Evolutionary conservation across 2,888 invertebrate genomes (phyloP), one percentile per base, ranked within the genome.

Genomic region (Rhimphoctona megacephalus): DNA sequence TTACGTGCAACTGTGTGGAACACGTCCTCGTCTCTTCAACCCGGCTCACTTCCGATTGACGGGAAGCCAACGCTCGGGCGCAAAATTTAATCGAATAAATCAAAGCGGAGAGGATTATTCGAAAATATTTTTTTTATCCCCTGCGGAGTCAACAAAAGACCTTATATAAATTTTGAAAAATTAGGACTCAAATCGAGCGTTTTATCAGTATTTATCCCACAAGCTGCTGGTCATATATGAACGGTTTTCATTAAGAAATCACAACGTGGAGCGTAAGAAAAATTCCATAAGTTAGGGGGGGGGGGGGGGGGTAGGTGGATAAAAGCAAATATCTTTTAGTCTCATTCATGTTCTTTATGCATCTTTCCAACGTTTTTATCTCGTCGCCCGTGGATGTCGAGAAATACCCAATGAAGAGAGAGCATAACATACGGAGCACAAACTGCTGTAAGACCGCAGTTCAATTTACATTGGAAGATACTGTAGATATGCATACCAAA

Each of bases 361-460:
- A 19, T 77, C 72, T 82, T 84, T 85, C 90, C 89, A 89, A 91
- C 89, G 86, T 90, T 92, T 91, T 91, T 90, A 91, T 91, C 88
- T 54, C 84, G 83, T 88, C 87, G 72, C 76, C 76, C 74, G 78
- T 76, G 80, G 54, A 52, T 54, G 81, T 61, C 43, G 64, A 54
- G 66, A 33, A 49, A 80, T 77, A 86, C 85, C 70, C 67, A 78
- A 87, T 69, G 39, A 72, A 67, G 78, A 70, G 80, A 57, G 61
- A 66, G 82, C 69, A 77, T 64, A 73, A 82, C 69, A 82, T 43
- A 77, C 73, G 49, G 64, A 85, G 82, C 76, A 66, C 84, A 61
- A 81, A 81, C 74, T 81, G 64, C 74, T 25, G 76, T 76, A 82
- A 81, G 86, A 89, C 89, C 89, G 87, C 89, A 87, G 86, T 89